phyloP scores from a whole-genome alignment of 1,140 invertebrate species.

The Drosophila pandora region DNA sequence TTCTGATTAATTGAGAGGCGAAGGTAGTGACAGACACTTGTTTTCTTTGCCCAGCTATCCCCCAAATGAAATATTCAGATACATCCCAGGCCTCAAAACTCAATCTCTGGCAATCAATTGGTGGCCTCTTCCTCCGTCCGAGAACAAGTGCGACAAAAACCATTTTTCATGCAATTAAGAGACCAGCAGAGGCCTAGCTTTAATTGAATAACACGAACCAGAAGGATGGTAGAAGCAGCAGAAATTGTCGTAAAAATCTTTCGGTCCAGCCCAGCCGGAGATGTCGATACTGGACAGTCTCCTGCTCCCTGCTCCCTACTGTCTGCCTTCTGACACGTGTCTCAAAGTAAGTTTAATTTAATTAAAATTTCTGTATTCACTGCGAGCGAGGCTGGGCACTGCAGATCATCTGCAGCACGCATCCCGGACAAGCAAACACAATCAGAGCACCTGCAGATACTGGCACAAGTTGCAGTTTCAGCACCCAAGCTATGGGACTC shows the following conservation, averaged over 20 bases:
- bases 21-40: neutral
- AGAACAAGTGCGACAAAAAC: constrained; percentile 41
- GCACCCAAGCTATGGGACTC: neutral
- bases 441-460: constrained; percentile 51
- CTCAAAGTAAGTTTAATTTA: constrained; percentile 80
- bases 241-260: constrained; percentile 65
- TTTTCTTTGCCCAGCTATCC: neutral
- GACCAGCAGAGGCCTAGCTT: constrained; percentile 42
- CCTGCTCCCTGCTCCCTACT: constrained; percentile 4
- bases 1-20: neutral
- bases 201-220: constrained; percentile 75
- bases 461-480: constrained; percentile 3
- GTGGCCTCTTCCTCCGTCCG: constrained; percentile 6
- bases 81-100: constrained; percentile 10
- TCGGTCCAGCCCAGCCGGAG: constrained; percentile 13
- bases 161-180: constrained; percentile 75
- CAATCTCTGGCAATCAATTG: constrained; percentile 39
- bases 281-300: constrained; percentile 36
- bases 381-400: constrained; percentile 15
- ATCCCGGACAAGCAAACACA: constrained; percentile 66
- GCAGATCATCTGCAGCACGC: constrained; percentile 75
- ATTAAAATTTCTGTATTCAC: constrained; percentile 75
- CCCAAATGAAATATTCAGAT: constrained; percentile 12
- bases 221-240: neutral
- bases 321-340: constrained; percentile 64